Evolutionary conservation across 2,888 invertebrate species (phyloP).

Genomic region (Zaprionus lineosus): DNA sequence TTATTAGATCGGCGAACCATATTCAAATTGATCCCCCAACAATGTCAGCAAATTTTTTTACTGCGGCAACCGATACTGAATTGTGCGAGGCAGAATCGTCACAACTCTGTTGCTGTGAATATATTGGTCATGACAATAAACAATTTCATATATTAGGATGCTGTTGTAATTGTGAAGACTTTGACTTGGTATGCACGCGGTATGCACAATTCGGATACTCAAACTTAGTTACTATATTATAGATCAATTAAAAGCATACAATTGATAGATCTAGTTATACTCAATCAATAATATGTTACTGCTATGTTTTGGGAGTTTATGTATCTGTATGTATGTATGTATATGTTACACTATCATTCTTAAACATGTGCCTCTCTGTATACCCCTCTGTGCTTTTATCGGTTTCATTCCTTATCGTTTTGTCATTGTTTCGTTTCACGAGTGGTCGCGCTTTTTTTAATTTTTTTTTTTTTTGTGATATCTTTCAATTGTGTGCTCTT

Average conservation of each 20-base stretch:
- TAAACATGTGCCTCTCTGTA: too few relatives aligned
- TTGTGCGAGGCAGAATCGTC: constrained; percentile 5
- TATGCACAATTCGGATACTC: constrained; percentile 53
- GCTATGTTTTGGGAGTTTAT: too few relatives aligned
- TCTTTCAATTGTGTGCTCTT: background rate
- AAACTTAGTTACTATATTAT: background rate
- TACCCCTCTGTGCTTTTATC: too few relatives aligned
- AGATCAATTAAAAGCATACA: background rate
- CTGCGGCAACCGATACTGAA: constrained; percentile 33
- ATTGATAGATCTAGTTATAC: background rate
- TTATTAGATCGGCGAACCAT: too few relatives aligned
- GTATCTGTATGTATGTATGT: too few relatives aligned
- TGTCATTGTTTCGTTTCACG: too few relatives aligned
- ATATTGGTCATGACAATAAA: constrained; percentile 84
- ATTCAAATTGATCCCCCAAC: too few relatives aligned
- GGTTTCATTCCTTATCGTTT: too few relatives aligned
- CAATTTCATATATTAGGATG: constrained; percentile 84
- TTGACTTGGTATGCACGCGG: constrained; percentile 85
- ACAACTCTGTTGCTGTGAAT: constrained; percentile 85
- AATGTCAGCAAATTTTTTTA: constrained; percentile 37
- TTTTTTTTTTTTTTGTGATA: background rate
- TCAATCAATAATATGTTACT: too few relatives aligned
- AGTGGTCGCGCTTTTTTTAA: too few relatives aligned
- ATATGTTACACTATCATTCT: too few relatives aligned
- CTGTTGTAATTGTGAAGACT: constrained; percentile 85